These are phyloP conservation scores for Callimorpha dominula DNA, from an alignment of 2,888 invertebrate species.

Conservation along the genomic window DNA sequence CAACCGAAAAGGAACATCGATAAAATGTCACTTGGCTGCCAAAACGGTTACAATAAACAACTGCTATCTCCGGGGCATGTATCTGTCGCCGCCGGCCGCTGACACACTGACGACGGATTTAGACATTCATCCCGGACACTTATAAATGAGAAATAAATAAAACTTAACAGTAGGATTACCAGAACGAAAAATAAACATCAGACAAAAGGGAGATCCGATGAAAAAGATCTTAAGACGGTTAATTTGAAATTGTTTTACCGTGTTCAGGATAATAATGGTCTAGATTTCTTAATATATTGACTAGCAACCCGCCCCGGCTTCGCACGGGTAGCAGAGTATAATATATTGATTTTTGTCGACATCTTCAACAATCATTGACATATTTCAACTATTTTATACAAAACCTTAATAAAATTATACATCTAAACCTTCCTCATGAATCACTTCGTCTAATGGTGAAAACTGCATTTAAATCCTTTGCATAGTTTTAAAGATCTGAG, in stretches of 20 bases:
- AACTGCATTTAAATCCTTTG: too few relatives aligned
- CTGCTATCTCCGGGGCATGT: constrained; percentile 68
- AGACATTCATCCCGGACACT: constrained; percentile 63
- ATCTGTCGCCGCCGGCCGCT: constrained; percentile 60
- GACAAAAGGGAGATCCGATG: constrained; percentile 3
- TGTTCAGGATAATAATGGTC: not conserved
- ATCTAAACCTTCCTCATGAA: too few relatives aligned
- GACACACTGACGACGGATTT: constrained; percentile 72
- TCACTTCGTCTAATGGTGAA: too few relatives aligned
- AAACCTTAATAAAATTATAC: too few relatives aligned
- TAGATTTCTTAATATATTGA: not conserved
- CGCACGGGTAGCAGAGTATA: too few relatives aligned
- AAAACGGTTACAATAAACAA: constrained; percentile 61
- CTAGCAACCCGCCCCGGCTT: too few relatives aligned
- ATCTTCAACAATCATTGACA: too few relatives aligned
- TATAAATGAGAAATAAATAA: constrained; percentile 52
- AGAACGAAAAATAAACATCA: not conserved
- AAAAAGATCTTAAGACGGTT: not conserved
- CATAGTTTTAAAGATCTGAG: too few relatives aligned
- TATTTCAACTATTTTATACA: too few relatives aligned
- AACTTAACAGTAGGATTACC: constrained; percentile 29
- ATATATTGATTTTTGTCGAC: too few relatives aligned
- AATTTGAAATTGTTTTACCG: not conserved
- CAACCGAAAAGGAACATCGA: constrained; percentile 49
- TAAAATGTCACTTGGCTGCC: constrained; percentile 54